These are phyloP conservation scores for Oncorhynchus mykiss DNA, from an alignment of 2,113 vertebrate species.

Conservation along the genomic window DNA sequence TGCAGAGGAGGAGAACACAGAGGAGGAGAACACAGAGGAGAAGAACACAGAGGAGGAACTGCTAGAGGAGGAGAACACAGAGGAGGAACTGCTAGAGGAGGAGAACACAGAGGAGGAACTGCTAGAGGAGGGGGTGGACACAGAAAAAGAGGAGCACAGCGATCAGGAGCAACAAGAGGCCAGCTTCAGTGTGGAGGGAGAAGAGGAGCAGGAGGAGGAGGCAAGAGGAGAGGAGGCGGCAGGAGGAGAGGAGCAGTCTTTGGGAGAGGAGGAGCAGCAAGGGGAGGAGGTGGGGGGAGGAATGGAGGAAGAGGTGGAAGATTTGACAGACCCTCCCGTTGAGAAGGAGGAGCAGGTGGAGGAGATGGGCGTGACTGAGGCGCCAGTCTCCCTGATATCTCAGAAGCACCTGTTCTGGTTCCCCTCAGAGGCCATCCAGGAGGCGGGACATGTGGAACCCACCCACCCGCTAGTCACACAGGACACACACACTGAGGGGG, in stretches of 20 bases:
- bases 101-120: constrained; percentile 6
- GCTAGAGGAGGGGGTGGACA: constrained; percentile 44
- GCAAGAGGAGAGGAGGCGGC: background rate
- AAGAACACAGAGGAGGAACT: too few species aligned
- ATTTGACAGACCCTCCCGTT: constrained; percentile 26
- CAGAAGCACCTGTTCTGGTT: constrained; percentile 90
- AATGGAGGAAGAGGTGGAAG: constrained; percentile 25
- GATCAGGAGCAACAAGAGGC: constrained; percentile 47
- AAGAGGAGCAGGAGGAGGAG: constrained; percentile 9
- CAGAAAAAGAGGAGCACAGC: constrained; percentile 23
- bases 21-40: background rate
- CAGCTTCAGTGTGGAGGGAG: constrained; percentile 29
- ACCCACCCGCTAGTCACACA: constrained; percentile 56
- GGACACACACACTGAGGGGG: constrained; percentile 57
- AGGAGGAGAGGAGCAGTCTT: background rate
- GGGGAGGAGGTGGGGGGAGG: background rate
- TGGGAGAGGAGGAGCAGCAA: constrained; percentile 1
- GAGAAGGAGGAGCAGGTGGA: constrained; percentile 50
- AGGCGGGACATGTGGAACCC: constrained; percentile 56
- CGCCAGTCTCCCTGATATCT: constrained; percentile 78
- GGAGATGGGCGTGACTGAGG: constrained; percentile 64
- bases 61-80: too few species aligned
- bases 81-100: constrained; percentile 15
- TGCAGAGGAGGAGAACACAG: constrained; percentile 40
- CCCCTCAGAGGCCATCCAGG: constrained; percentile 78